Conservation (phyloP, 2,888 invertebrate species). For the Tipula vernalis region DNA sequence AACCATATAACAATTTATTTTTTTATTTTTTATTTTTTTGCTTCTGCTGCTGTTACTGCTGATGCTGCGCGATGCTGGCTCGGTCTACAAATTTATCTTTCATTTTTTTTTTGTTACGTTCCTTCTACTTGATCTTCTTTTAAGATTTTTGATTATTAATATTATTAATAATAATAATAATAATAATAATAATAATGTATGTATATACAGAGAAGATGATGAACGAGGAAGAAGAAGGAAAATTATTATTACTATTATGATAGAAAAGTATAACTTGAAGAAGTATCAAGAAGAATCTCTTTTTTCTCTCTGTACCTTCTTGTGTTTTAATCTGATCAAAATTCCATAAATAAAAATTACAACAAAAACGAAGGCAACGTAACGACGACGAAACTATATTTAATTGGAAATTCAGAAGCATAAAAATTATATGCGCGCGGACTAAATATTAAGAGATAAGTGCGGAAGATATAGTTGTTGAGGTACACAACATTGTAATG, state of each 20-base stretch:
- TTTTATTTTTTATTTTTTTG: neutral
- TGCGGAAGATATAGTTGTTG: neutral
- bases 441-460: neutral
- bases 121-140: neutral
- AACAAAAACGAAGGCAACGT: neutral
- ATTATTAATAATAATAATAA: neutral
- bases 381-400: neutral
- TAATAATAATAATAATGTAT: neutral
- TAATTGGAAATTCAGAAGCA: neutral
- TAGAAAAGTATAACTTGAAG: neutral
- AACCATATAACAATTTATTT: neutral
- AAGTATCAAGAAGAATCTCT: neutral
- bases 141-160: neutral
- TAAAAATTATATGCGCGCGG: neutral
- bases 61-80: neutral
- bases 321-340: neutral
- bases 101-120: neutral
- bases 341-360: conserved; percentile 4
- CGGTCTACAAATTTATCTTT: neutral
- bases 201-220: neutral
- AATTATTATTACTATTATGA: neutral
- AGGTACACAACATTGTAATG: neutral
- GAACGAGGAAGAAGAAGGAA: neutral
- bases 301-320: neutral
- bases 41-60: neutral